Evolutionary conservation across 1,140 invertebrate species (phyloP).

Genomic region (Rhopalosiphum padi): DNA sequence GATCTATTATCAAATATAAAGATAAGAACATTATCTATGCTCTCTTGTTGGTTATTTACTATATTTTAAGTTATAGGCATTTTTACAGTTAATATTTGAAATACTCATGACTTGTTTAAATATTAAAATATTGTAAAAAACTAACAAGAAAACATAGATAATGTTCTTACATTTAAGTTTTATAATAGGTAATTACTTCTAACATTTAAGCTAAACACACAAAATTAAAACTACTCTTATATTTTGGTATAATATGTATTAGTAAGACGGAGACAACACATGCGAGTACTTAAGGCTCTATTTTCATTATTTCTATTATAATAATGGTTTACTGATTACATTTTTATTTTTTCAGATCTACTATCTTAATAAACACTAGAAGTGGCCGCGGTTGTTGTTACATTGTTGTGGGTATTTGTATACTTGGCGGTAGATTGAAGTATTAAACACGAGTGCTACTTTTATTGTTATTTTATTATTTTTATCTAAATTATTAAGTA

Average conservation of each 20-base stretch:
- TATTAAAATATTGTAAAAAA: too few relatives aligned
- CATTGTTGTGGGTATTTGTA: constrained; percentile 13
- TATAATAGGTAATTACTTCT: not conserved
- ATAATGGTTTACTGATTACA: not conserved
- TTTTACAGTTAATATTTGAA: too few relatives aligned
- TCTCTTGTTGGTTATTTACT: too few relatives aligned
- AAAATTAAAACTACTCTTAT: not conserved
- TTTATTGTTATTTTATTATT: constrained; percentile 58
- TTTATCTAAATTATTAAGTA: constrained; percentile 54
- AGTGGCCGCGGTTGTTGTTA: not conserved
- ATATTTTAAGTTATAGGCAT: too few relatives aligned
- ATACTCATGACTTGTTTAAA: too few relatives aligned
- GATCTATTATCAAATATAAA: too few relatives aligned
- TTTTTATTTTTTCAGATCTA: constrained; percentile 48
- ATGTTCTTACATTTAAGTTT: too few relatives aligned
- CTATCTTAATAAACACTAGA: constrained; percentile 46
- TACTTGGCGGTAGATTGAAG: constrained; percentile 34
- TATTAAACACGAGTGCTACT: constrained; percentile 56
- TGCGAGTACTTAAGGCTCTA: not conserved
- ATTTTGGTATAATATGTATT: not conserved
- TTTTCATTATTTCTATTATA: not conserved
- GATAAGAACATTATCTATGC: too few relatives aligned
- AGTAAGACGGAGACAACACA: not conserved
- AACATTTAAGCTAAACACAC: not conserved
- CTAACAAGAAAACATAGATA: too few relatives aligned